phyloP scores from a whole-genome alignment of 2,888 invertebrate species.

The Ceramica pisi region DNA sequence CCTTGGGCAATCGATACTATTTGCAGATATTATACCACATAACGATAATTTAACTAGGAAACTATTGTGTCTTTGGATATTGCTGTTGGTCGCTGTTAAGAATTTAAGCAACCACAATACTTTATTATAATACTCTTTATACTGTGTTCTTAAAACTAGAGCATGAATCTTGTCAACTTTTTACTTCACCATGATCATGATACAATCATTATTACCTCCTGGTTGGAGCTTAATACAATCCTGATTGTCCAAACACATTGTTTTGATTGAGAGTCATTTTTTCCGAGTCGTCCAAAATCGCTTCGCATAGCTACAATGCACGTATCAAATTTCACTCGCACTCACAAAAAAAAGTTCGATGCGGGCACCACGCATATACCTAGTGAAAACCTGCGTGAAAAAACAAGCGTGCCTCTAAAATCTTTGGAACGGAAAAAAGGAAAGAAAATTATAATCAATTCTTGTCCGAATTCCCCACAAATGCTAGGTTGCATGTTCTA shows the following conservation, averaged over 20 bases:
- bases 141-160: too few relatives aligned
- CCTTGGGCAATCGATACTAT: too few relatives aligned
- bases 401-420: background rate
- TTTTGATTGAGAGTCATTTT: background rate
- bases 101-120: too few relatives aligned
- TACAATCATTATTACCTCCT: background rate
- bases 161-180: too few relatives aligned
- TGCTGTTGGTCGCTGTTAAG: too few relatives aligned
- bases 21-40: too few relatives aligned
- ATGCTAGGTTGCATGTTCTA: constrained; percentile 38
- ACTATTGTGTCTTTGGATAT: too few relatives aligned
- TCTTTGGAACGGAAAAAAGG: background rate
- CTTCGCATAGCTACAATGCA: background rate
- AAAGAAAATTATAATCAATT: constrained; percentile 16
- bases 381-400: background rate
- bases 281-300: background rate
- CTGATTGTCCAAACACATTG: background rate
- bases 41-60: too few relatives aligned
- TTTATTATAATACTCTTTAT: too few relatives aligned
- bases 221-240: too few relatives aligned
- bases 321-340: background rate
- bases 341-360: background rate
- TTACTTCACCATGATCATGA: too few relatives aligned
- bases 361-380: background rate
- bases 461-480: constrained; percentile 5